phyloP scores from a whole-genome alignment of 2,797 vertebrate genomes.

The Moxostoma hubbsi region DNA sequence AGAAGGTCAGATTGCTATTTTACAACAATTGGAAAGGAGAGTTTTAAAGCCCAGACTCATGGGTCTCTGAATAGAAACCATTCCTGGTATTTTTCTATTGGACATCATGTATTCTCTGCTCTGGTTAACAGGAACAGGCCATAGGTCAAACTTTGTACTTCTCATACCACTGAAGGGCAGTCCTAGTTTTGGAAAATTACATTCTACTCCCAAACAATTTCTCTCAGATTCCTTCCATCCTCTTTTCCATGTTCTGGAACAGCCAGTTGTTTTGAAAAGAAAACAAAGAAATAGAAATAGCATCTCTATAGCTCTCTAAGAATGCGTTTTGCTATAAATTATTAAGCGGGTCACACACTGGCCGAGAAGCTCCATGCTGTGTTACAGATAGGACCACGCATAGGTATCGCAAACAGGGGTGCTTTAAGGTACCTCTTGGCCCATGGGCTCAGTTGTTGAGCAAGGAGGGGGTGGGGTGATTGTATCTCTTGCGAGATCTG shows the following conservation, averaged over 20 bases:
- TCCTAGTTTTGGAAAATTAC: constrained; percentile 56
- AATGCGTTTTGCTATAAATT: too few relatives aligned
- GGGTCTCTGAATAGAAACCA: too few relatives aligned
- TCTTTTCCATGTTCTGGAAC: constrained; percentile 50
- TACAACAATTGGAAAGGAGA: constrained; percentile 17
- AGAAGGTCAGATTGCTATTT: constrained; percentile 49
- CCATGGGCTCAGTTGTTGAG: too few relatives aligned
- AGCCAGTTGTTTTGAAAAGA: constrained; percentile 30
- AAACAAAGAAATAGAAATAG: too few relatives aligned
- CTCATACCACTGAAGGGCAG: constrained; percentile 9
- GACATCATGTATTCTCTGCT: constrained; percentile 35
- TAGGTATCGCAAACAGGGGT: too few relatives aligned
- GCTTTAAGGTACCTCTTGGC: too few relatives aligned
- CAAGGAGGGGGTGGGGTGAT: too few relatives aligned
- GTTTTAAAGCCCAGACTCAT: not conserved
- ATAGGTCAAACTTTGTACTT: constrained; percentile 63
- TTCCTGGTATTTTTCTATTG: constrained; percentile 20
- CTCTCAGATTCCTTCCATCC: constrained; percentile 7
- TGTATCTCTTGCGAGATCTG: too few relatives aligned
- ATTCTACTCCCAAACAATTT: constrained; percentile 43
- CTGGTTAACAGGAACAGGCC: constrained; percentile 55
- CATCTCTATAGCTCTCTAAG: too few relatives aligned
- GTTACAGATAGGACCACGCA: too few relatives aligned
- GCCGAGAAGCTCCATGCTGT: too few relatives aligned
- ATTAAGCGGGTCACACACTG: too few relatives aligned